Conservation (phyloP, 2,113 vertebrate species). For the Microcebus jonahi region DNA sequence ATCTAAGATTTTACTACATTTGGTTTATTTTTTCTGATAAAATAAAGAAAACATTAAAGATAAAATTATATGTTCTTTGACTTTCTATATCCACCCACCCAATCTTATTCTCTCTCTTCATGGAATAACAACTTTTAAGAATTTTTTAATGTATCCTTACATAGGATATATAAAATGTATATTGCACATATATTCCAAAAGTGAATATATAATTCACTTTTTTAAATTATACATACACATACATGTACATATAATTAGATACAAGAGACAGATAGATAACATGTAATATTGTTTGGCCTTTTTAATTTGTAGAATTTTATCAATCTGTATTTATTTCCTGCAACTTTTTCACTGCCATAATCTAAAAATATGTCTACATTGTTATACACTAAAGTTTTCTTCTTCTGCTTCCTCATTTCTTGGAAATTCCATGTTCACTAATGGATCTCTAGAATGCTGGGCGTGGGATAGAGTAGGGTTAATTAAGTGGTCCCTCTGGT, state of each 20-base stretch:
- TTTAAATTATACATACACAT: neutral
- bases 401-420: neutral
- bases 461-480: fast-evolving
- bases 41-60: neutral
- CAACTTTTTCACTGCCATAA: neutral
- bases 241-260: neutral
- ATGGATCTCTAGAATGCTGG: neutral
- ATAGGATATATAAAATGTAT: neutral
- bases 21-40: neutral
- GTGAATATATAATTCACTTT: neutral
- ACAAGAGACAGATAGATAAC: neutral
- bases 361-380: neutral
- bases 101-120: neutral
- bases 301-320: neutral
- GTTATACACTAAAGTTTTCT: neutral
- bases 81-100: neutral
- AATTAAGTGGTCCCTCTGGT: neutral
- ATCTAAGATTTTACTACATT: neutral
- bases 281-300: neutral
- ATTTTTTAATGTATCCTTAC: neutral
- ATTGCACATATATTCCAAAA: neutral
- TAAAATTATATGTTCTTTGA: neutral
- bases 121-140: neutral
- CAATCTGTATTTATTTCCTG: neutral
- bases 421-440: neutral